Evolutionary conservation across 1,140 invertebrate genomes (phyloP), one percentile per base, ranked within the genome.

Genomic region (Cardiocondyla obscurior): DNA sequence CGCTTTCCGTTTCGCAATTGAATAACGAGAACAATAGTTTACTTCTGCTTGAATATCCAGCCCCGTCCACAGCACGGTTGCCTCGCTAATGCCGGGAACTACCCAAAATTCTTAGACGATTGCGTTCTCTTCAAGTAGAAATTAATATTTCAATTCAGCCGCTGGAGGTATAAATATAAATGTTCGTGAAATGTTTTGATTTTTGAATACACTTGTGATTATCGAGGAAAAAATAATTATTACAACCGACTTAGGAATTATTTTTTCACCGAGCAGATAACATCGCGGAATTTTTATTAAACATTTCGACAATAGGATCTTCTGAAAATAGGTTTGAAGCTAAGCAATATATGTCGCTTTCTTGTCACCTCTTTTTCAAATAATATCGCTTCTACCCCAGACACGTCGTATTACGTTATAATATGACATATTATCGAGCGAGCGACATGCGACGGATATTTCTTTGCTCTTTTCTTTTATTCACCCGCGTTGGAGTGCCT

Each of bases 1-100:
- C 60, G 64, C 84, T 90, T 83, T 85, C 79, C 65, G 83, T 85
- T 86, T 81, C 83, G 30, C 84, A 82, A 91, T 91, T 85, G 74
- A 90, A 89, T 87, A 88, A 88, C 81, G 76, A 82, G 83, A 88
- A 91, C 89, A 89, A 90, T 91, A 88, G 89, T 90, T 89, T 86
- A 85, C 85, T 67, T 83, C 83, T 85, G 82, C 84, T 89, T 85
- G 74, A 89, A 90, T 86, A 86, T 87, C 85, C 82, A 53, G 42
- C 28, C 44, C 46, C 53, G 1, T 53, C 62, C 46, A 36, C 46
- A 39, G 25, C 60, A 22, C 44, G 51, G 64, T 73, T 81, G 25
- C 33, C 67, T 25, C 58, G 69, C 55, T 82, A 82, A 82, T 77
- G 46, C 60, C 60, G 46, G 19, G 10, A 64, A 51, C 81, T 64